These are phyloP conservation scores for Agelastica alni DNA, from an alignment of 2,888 invertebrate genomes.

Conservation along the genomic window DNA sequence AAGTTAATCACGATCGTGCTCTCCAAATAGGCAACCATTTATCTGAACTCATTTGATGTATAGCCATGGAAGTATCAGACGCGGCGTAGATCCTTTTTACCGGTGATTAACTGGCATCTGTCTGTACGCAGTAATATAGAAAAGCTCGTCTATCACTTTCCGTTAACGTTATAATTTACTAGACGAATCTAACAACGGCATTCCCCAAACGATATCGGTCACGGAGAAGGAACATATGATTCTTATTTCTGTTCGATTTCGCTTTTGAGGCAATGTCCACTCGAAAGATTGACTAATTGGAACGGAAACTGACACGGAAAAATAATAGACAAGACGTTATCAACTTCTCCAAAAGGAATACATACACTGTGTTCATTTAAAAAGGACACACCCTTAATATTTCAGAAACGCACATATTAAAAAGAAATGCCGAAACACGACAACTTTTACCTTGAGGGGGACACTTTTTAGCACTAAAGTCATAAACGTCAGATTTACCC, in stretches of 20 bases:
- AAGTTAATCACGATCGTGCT: constrained; percentile 30
- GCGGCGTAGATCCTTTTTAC: constrained; percentile 39
- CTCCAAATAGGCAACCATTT: constrained; percentile 31
- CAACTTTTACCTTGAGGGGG: no score
- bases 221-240: constrained; percentile 16
- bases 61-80: constrained; percentile 37
- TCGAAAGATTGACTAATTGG: constrained; percentile 12
- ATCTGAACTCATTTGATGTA: constrained; percentile 35
- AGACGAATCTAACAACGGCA: constrained; percentile 7
- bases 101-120: constrained; percentile 41
- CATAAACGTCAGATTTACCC: no score
- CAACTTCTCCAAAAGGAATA: no score
- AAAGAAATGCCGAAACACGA: no score
- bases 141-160: constrained; percentile 39
- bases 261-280: constrained; percentile 16
- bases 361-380: no score
- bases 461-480: no score
- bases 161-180: constrained; percentile 27
- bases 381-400: no score
- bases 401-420: no score
- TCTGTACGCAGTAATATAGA: constrained; percentile 39
- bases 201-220: constrained; percentile 20
- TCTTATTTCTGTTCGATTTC: constrained; percentile 14
- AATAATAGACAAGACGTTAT: no score
- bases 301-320: constrained; percentile 3